Conservation (phyloP, 2,113 vertebrate genomes). For the Cyprinodon tularosa region DNA sequence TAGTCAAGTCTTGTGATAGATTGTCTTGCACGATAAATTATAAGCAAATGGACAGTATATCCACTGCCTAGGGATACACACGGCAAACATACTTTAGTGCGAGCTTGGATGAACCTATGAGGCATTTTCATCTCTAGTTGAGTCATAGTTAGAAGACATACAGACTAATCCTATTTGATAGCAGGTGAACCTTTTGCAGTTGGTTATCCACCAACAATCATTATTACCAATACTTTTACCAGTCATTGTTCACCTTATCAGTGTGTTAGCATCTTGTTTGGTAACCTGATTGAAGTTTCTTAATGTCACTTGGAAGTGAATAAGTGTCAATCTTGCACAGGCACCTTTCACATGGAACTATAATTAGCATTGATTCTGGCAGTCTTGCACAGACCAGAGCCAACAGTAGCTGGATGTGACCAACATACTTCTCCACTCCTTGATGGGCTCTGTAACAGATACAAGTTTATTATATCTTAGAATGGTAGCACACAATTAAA, state of each 20-base stretch:
- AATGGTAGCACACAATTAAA: slow-evolving; percentile 55
- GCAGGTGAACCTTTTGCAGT: slow-evolving; percentile 11
- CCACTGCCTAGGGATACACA: slow-evolving; percentile 63
- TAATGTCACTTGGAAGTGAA: slow-evolving; percentile 72
- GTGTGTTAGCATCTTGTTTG: slow-evolving; percentile 58
- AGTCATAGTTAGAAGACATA: background rate
- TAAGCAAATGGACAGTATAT: slow-evolving; percentile 69
- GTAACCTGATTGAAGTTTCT: slow-evolving; percentile 72
- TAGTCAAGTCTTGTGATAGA: slow-evolving; percentile 74
- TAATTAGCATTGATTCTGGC: slow-evolving; percentile 85
- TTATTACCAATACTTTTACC: slow-evolving; percentile 52
- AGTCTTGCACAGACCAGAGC: slow-evolving; percentile 76
- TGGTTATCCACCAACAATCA: slow-evolving; percentile 41
- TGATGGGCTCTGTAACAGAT: slow-evolving; percentile 79
- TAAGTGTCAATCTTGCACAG: slow-evolving; percentile 77
- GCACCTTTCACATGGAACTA: slow-evolving; percentile 79
- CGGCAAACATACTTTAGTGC: slow-evolving; percentile 49
- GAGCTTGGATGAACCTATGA: slow-evolving; percentile 60
- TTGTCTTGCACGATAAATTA: slow-evolving; percentile 76
- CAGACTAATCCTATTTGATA: background rate
- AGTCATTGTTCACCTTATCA: slow-evolving; percentile 47
- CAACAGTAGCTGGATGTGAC: slow-evolving; percentile 76
- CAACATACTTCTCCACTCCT: slow-evolving; percentile 82
- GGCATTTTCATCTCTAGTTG: slow-evolving; percentile 26
- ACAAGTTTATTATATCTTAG: slow-evolving; percentile 76